phyloP scores from a whole-genome alignment of 2,113 vertebrate genomes.

The Macquaria australasica region DNA sequence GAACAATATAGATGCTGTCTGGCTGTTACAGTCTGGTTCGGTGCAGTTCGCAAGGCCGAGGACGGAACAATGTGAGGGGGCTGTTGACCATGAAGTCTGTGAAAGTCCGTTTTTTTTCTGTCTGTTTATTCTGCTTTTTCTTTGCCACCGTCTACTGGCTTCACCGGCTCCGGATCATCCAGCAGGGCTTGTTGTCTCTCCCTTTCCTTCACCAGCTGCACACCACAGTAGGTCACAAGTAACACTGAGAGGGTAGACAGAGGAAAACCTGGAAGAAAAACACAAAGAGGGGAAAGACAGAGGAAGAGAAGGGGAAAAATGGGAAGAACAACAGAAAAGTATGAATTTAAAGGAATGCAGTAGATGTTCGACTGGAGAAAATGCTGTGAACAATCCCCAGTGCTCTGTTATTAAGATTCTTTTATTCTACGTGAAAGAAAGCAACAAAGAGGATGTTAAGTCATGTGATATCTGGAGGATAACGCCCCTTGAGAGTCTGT shows the following conservation, averaged over 20 bases:
- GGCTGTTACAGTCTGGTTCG: conserved; percentile 61
- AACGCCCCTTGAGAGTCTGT: not conserved
- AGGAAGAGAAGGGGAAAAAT: not conserved
- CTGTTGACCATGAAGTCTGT: conserved; percentile 46
- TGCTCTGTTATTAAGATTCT: not conserved
- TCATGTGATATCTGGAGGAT: conserved; percentile 25
- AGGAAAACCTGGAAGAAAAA: conserved; percentile 89
- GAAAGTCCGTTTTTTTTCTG: conserved; percentile 23
- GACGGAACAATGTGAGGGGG: conserved; percentile 45
- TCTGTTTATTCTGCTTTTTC: conserved; percentile 86
- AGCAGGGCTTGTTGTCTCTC: conserved; percentile 88
- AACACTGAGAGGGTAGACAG: conserved; percentile 90
- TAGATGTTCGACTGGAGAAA: conserved; percentile 5
- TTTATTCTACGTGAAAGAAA: conserved; percentile 16
- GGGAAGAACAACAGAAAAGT: not conserved
- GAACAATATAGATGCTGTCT: conserved; percentile 55
- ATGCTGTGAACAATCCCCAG: not conserved
- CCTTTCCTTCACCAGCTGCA: conserved; percentile 96
- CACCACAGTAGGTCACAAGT: conserved; percentile 96
- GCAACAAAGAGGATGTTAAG: not conserved
- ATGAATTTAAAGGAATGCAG: conserved; percentile 5
- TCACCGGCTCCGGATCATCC: conserved; percentile 80
- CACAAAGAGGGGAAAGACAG: not conserved
- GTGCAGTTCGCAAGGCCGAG: conserved; percentile 43
- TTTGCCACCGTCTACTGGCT: conserved; percentile 78